phyloP scores from a whole-genome alignment of 1,140 invertebrate species.

The Samia ricini region DNA sequence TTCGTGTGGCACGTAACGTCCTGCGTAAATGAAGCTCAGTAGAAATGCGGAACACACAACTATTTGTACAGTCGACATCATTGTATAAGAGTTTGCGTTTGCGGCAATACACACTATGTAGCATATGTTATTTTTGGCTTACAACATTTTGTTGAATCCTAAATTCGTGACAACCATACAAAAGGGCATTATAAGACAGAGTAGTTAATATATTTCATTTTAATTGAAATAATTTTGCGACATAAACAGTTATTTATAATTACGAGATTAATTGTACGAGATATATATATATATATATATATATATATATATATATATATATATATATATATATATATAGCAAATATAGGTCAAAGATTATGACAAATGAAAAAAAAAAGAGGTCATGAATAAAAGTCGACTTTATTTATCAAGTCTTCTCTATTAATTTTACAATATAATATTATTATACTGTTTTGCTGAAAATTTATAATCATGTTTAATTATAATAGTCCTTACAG shows the following conservation, averaged over 20 bases:
- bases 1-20: constrained; percentile 47
- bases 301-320: too few species aligned
- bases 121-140: constrained; percentile 73
- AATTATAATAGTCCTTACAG: too few species aligned
- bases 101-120: constrained; percentile 55
- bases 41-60: constrained; percentile 75
- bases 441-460: too few species aligned
- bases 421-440: too few species aligned
- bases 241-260: background rate
- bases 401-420: too few species aligned
- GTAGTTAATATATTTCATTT: background rate
- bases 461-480: too few species aligned
- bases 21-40: constrained; percentile 69
- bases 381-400: too few species aligned
- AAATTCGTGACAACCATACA: constrained; percentile 65
- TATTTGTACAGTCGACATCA: constrained; percentile 73
- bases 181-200: constrained; percentile 29
- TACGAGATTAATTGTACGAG: too few species aligned
- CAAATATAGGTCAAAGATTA: too few species aligned
- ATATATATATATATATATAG: too few species aligned
- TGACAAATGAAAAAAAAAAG: too few species aligned
- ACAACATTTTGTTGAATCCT: constrained; percentile 69
- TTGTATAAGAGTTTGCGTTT: constrained; percentile 76
- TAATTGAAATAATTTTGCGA: background rate
- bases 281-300: too few species aligned